phyloP scores from a whole-genome alignment of 2,797 vertebrate genomes.

The Propithecus perrieri region DNA sequence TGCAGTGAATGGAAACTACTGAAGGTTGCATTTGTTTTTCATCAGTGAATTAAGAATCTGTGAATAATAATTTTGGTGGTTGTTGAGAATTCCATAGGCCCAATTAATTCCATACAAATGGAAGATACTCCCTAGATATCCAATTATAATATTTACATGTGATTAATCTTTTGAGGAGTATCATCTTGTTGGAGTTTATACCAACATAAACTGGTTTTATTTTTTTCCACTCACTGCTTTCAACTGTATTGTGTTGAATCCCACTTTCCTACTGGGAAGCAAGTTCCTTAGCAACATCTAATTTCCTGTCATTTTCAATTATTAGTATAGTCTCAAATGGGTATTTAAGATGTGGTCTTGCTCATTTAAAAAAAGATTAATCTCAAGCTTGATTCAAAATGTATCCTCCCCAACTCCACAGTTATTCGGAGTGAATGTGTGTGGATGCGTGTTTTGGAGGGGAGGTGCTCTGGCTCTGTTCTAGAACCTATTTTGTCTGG shows the following conservation, averaged over 20 bases:
- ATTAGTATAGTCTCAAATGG: conserved; percentile 65
- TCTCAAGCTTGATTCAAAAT: conserved; percentile 37
- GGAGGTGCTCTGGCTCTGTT: not conserved
- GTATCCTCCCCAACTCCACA: not conserved
- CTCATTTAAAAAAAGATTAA: conserved; percentile 63
- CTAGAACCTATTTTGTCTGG: not conserved
- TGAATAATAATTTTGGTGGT: conserved; percentile 39
- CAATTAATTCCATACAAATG: not conserved
- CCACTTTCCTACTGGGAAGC: conserved; percentile 52
- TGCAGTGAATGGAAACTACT: not conserved
- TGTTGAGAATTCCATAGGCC: conserved; percentile 11
- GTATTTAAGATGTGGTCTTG: conserved; percentile 64
- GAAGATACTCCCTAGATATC: conserved; percentile 18
- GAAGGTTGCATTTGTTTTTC: not conserved
- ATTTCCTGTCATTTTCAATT: conserved; percentile 73
- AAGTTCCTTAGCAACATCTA: conserved; percentile 67
- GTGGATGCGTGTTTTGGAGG: not conserved
- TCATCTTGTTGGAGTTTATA: conserved; percentile 60
- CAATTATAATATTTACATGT: conserved; percentile 38
- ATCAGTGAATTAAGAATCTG: conserved; percentile 8
- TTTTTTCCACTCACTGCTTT: conserved; percentile 24
- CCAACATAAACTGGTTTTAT: conserved; percentile 23
- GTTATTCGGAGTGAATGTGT: conserved; percentile 2
- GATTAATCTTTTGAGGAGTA: conserved; percentile 38
- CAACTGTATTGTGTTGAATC: not conserved